These are phyloP conservation scores for Bufo bufo DNA, from an alignment of 2,113 vertebrate species.

Conservation along the genomic window DNA sequence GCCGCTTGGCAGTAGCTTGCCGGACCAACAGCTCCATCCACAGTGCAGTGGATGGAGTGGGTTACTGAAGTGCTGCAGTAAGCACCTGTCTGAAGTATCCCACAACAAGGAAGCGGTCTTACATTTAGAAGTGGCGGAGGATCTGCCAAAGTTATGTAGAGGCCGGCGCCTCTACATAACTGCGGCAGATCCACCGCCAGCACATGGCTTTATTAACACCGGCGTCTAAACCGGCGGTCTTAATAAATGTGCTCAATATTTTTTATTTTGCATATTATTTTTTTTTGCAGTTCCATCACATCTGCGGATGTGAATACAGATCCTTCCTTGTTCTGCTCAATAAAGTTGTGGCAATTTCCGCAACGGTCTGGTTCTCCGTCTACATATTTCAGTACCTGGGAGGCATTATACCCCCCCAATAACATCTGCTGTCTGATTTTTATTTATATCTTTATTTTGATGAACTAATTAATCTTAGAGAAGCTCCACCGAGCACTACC, in stretches of 20 bases:
- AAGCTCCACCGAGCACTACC: not conserved
- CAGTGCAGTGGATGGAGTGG: no score
- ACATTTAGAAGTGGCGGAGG: no score
- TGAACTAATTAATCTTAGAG: conserved; percentile 49
- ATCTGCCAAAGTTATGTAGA: no score
- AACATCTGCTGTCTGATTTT: conserved; percentile 40
- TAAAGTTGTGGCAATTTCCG: conserved; percentile 1
- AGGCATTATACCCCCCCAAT: not conserved
- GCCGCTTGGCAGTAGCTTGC: no score
- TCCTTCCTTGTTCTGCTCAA: not conserved
- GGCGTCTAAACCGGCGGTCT: no score
- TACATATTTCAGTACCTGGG: conserved; percentile 42
- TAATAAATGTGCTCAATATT: not conserved
- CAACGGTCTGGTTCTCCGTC: not conserved
- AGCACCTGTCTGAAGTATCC: no score
- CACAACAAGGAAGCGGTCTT: no score
- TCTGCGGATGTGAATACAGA: not conserved
- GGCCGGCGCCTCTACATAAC: no score
- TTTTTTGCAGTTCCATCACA: not conserved
- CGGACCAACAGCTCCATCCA: no score
- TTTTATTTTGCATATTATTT: not conserved
- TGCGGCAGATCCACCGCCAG: no score
- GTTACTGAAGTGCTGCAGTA: no score
- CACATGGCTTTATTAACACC: no score
- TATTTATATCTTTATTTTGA: conserved; percentile 16